Conservation (phyloP, 1,140 invertebrate genomes). For the Sinonovacula constricta region DNA sequence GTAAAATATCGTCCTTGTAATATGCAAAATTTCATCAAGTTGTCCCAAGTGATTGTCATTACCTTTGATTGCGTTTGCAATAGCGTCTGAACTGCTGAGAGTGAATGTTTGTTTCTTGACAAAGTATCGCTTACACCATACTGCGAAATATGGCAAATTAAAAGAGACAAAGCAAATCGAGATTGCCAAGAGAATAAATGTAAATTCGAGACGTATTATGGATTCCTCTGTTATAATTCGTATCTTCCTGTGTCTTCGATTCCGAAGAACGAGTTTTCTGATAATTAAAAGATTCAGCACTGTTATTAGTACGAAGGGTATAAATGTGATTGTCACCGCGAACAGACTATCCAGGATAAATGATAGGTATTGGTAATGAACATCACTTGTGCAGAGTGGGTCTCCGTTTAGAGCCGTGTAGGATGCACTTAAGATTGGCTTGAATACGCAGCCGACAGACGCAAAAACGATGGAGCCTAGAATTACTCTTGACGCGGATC, state of each 20-base stretch:
- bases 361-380: conserved; percentile 54
- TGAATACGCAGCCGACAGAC: conserved; percentile 47
- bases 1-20: conserved; percentile 64
- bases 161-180: conserved; percentile 64
- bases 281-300: conserved; percentile 69
- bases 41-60: conserved; percentile 11
- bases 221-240: conserved; percentile 58
- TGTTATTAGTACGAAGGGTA: conserved; percentile 69
- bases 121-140: conserved; percentile 61
- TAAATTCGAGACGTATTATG: conserved; percentile 64
- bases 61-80: neutral
- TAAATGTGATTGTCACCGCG: conserved; percentile 67
- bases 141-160: conserved; percentile 66
- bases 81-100: neutral
- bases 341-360: conserved; percentile 71
- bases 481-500: conserved; percentile 48
- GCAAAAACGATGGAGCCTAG: conserved; percentile 44
- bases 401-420: conserved; percentile 28
- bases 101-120: conserved; percentile 17
- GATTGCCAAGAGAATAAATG: conserved; percentile 64
- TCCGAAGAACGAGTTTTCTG: conserved; percentile 57
- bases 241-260: conserved; percentile 49
- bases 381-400: conserved; percentile 56
- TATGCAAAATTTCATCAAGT: conserved; percentile 26
- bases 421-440: conserved; percentile 54